Evolutionary conservation across 2,113 vertebrate genomes (phyloP).

Genomic region (Hypocryptadius cinnamomeus): DNA sequence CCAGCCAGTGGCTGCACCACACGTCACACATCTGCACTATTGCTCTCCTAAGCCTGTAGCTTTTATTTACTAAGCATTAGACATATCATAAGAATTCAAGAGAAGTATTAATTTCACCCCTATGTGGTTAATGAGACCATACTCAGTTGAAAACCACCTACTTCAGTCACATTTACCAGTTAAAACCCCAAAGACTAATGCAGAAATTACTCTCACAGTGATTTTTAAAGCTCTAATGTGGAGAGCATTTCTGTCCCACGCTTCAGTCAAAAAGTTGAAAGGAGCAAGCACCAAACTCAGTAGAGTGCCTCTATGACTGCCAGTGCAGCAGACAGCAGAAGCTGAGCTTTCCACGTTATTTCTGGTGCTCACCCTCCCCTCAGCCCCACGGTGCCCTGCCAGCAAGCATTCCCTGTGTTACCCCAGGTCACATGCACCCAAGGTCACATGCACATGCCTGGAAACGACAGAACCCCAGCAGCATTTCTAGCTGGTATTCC

Average conservation of each 20-base stretch:
- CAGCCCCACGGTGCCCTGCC: not conserved
- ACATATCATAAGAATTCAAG: not conserved
- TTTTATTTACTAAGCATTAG: not conserved
- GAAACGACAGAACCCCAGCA: not conserved
- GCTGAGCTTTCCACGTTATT: not conserved
- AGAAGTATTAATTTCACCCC: not conserved
- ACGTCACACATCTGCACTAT: not conserved
- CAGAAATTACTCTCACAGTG: not conserved
- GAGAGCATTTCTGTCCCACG: not conserved
- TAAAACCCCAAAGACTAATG: not conserved
- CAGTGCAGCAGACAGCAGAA: not conserved
- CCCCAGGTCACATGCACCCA: not conserved
- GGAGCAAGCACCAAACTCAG: not conserved
- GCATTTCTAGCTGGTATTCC: not conserved
- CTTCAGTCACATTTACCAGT: not conserved
- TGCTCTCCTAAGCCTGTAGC: not conserved
- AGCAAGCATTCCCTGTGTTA: not conserved
- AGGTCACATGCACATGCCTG: not conserved
- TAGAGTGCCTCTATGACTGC: not conserved
- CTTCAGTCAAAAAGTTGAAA: not conserved
- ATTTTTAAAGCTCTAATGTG: not conserved
- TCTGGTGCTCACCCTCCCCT: not conserved
- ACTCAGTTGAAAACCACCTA: not conserved
- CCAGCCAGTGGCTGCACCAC: not conserved
- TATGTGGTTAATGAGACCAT: not conserved